A percentile compares a stretch with the other conserved stretches of the same genome.
These are phyloP conservation scores for Xiphophorus couchianus DNA, from an alignment of 2,113 vertebrate species.

Conservation along the genomic window DNA sequence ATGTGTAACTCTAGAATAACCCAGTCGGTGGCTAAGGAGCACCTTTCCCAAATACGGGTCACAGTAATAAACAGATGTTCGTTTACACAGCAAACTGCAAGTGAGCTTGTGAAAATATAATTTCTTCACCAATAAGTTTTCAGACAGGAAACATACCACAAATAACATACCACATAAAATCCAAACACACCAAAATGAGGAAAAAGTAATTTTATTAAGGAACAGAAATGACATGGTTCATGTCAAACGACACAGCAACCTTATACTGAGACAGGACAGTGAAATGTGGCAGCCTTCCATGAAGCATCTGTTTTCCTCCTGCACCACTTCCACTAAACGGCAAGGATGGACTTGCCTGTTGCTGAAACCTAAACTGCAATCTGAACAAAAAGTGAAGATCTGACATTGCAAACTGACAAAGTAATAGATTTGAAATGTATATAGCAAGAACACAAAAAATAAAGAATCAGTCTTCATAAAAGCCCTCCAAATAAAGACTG, in stretches of 20 bases:
- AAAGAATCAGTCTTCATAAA: constrained; percentile 46
- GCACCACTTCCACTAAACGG: not conserved
- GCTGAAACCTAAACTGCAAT: constrained; percentile 28
- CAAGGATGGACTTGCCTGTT: not conserved
- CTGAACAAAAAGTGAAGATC: constrained; percentile 11
- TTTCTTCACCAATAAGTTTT: not conserved
- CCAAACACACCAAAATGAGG: constrained; percentile 7
- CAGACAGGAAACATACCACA: not conserved
- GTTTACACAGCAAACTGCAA: constrained; percentile 37
- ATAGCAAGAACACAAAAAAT: constrained; percentile 23
- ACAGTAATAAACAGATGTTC: constrained; percentile 15
- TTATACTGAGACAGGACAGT: constrained; percentile 43
- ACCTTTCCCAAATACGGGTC: constrained; percentile 26
- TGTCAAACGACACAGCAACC: constrained; percentile 25
- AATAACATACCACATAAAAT: constrained; percentile 9
- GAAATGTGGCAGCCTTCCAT: constrained; percentile 39
- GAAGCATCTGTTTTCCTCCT: constrained; percentile 25
- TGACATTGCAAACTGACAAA: constrained; percentile 12
- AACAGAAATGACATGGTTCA: constrained; percentile 32
- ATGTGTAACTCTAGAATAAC: constrained; percentile 47
- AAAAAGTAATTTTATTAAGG: constrained; percentile 48
- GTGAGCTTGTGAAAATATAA: not conserved
- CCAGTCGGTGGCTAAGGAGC: constrained; percentile 9
- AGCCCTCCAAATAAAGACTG: constrained; percentile 60
- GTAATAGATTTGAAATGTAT: constrained; percentile 33